A percentile compares a stretch with the other conserved stretches of the same genome.
These are phyloP conservation scores for Liasis olivaceus DNA, from an alignment of 2,797 vertebrate genomes.

Conservation along the genomic window DNA sequence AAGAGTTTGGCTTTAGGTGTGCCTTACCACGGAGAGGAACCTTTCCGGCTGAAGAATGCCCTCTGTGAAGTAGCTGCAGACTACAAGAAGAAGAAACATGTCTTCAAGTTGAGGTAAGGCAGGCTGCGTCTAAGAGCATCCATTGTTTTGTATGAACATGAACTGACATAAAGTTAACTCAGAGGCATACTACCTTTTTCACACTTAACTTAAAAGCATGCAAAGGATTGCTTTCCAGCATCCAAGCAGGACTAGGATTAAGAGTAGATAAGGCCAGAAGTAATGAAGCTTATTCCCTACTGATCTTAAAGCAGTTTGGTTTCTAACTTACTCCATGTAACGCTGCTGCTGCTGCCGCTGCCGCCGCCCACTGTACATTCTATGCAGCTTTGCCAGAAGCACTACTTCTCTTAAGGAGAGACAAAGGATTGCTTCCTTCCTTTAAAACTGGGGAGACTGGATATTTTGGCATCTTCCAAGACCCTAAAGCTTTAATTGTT, in stretches of 20 bases:
- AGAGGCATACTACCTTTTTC: neutral
- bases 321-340: neutral
- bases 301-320: neutral
- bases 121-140: neutral
- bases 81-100: constrained; percentile 97
- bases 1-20: constrained; percentile 85
- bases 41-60: constrained; percentile 81
- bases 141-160: neutral
- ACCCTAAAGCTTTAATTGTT: neutral
- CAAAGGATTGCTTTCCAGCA: neutral
- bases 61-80: constrained; percentile 85
- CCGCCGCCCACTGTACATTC: neutral
- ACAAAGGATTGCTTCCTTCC: no score
- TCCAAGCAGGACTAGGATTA: neutral
- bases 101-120: constrained; percentile 89
- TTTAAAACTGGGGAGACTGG: neutral
- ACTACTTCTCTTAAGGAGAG: neutral
- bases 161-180: neutral
- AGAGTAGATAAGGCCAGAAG: neutral
- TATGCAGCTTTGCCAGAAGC: neutral
- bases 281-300: neutral
- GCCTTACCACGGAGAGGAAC: constrained; percentile 90
- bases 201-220: neutral
- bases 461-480: neutral
- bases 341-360: no score